These are phyloP conservation scores for Barypeithes pellucidus DNA, from an alignment of 2,888 invertebrate species.

Conservation along the genomic window DNA sequence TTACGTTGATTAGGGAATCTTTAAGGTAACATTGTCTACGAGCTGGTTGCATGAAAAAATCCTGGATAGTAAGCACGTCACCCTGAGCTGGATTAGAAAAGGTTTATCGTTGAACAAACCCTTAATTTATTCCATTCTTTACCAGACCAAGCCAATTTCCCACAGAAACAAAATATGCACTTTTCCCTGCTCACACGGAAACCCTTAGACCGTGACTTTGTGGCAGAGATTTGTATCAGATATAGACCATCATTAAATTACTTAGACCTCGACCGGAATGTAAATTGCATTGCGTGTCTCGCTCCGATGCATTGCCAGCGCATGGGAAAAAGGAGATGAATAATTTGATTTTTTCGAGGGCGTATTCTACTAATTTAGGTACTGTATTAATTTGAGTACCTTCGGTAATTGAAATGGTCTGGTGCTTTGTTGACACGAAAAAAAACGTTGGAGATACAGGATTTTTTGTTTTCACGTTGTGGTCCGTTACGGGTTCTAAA, in stretches of 20 bases:
- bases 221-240: slow-evolving; percentile 36
- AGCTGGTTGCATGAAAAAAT: too few species aligned
- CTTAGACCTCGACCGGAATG: slow-evolving; percentile 19
- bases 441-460: slow-evolving; percentile 1
- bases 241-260: slow-evolving; percentile 38
- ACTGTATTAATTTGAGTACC: slow-evolving; percentile 6
- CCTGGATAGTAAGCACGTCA: too few species aligned
- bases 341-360: slow-evolving; percentile 21
- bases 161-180: slow-evolving; percentile 34
- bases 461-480: background rate
- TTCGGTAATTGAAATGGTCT: slow-evolving; percentile 29
- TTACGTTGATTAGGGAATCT: too few species aligned
- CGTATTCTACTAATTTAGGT: background rate
- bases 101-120: too few species aligned
- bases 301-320: background rate
- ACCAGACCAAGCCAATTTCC: slow-evolving; percentile 28
- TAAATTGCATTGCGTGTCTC: slow-evolving; percentile 30
- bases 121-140: too few species aligned
- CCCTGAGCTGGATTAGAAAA: too few species aligned
- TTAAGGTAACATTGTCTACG: too few species aligned
- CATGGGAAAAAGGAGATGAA: slow-evolving; percentile 13
- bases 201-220: slow-evolving; percentile 40
- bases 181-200: slow-evolving; percentile 39
- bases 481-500: background rate
- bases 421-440: slow-evolving; percentile 23